Evolutionary conservation across 2,888 invertebrate species (phyloP).

Genomic region (Elmis aenea): DNA sequence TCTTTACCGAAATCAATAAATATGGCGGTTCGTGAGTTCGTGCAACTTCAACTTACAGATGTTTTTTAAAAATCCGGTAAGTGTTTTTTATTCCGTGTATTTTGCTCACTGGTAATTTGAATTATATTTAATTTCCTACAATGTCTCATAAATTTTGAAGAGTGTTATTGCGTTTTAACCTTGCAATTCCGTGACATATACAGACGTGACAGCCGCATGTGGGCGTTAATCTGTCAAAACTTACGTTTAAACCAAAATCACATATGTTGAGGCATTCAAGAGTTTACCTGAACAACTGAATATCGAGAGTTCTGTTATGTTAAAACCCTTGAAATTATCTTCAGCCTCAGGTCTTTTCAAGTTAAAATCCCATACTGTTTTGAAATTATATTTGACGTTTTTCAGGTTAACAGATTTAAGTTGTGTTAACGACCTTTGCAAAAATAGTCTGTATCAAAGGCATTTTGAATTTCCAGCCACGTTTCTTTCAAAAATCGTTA

Average conservation of each 20-base stretch:
- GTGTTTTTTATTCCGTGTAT: slow-evolving; percentile 22
- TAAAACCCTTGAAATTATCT: too few relatives aligned
- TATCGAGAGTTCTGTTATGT: too few relatives aligned
- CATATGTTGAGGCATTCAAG: too few relatives aligned
- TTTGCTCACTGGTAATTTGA: neutral
- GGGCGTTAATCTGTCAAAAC: slow-evolving; percentile 45
- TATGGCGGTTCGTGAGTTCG: slow-evolving; percentile 42
- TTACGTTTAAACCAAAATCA: slow-evolving; percentile 10
- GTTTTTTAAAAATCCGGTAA: slow-evolving; percentile 38
- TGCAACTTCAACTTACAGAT: slow-evolving; percentile 33
- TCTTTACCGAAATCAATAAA: slow-evolving; percentile 44
- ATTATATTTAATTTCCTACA: slow-evolving; percentile 1
- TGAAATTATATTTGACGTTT: too few relatives aligned
- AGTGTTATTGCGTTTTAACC: slow-evolving; percentile 29
- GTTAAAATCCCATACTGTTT: too few relatives aligned
- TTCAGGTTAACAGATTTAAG: too few relatives aligned
- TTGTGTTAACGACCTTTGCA: too few relatives aligned
- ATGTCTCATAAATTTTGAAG: slow-evolving; percentile 9
- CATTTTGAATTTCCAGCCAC: too few relatives aligned
- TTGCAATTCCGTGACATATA: slow-evolving; percentile 34
- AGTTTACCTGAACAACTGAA: too few relatives aligned
- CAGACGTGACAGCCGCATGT: slow-evolving; percentile 40
- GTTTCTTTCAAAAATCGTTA: too few relatives aligned
- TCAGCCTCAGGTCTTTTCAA: too few relatives aligned
- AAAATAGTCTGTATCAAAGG: too few relatives aligned